Evolutionary conservation across 1,140 invertebrate species (phyloP).

Genomic region (Cotesia typhae): DNA sequence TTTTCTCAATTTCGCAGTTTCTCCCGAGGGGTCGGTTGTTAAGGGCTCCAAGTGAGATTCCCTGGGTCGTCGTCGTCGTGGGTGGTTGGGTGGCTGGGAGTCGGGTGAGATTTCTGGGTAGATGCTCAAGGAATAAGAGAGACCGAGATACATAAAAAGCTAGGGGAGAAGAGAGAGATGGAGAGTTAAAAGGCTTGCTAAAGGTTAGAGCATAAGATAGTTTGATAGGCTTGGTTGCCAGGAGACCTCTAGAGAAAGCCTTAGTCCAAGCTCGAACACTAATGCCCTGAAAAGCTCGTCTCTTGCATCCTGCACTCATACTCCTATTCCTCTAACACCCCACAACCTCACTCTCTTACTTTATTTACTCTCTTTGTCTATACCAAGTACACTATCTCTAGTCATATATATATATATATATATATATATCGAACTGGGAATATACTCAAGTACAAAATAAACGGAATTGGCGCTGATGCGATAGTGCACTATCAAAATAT

Average conservation of each 20-base stretch:
- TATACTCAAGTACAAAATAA: slow-evolving; percentile 20
- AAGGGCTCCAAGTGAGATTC: slow-evolving; percentile 64
- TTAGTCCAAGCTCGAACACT: slow-evolving; percentile 45
- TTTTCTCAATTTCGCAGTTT: slow-evolving; percentile 66
- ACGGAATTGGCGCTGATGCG: slow-evolving; percentile 33
- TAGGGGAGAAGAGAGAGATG: slow-evolving; percentile 21
- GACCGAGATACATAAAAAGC: too few relatives aligned
- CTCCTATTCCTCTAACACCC: not conserved
- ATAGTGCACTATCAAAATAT: slow-evolving; percentile 34
- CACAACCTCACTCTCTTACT: not conserved
- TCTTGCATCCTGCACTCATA: slow-evolving; percentile 24
- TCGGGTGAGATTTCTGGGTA: slow-evolving; percentile 17
- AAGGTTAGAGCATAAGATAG: slow-evolving; percentile 63
- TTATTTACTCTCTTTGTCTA: slow-evolving; percentile 9
- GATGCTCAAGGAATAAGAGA: slow-evolving; percentile 3
- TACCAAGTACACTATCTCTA: not conserved
- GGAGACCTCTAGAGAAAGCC: slow-evolving; percentile 56
- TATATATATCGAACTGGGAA: slow-evolving; percentile 4
- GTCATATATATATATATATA: slow-evolving; percentile 20
- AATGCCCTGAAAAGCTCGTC: slow-evolving; percentile 55
- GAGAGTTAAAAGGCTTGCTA: slow-evolving; percentile 43
- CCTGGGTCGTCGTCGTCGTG: slow-evolving; percentile 50
- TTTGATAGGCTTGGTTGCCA: slow-evolving; percentile 66
- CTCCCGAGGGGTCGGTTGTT: slow-evolving; percentile 62
- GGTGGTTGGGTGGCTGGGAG: slow-evolving; percentile 5